Percentiles rank a stretch among this genome's conserved stretches.
These are phyloP conservation scores for Caretta caretta DNA, from an alignment of 2,113 vertebrate genomes.

Conservation along the genomic window DNA sequence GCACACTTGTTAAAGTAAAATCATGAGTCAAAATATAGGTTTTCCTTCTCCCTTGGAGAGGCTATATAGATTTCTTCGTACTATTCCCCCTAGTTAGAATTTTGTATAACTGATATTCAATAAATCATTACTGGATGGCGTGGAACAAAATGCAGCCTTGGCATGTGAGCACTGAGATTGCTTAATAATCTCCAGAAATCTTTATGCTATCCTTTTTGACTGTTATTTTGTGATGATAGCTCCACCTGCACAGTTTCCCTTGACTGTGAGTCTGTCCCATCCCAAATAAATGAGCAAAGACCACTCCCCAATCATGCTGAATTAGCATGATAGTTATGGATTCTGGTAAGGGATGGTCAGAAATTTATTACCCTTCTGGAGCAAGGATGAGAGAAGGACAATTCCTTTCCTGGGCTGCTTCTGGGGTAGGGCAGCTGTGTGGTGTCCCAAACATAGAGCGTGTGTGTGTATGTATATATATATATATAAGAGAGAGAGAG, in stretches of 20 bases:
- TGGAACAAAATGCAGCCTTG: background rate
- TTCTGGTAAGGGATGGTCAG: background rate
- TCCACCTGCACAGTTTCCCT: background rate
- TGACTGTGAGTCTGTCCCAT: background rate
- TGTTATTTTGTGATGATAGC: background rate
- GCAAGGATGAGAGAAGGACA: background rate
- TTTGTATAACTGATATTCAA: background rate
- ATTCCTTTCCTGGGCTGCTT: background rate
- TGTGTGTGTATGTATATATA: accelerated
- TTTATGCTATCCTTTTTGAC: background rate
- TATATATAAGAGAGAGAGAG: too few relatives aligned
- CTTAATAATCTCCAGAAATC: background rate
- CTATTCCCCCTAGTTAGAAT: background rate
- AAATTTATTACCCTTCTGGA: background rate
- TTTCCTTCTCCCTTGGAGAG: background rate
- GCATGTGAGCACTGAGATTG: background rate
- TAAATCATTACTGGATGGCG: background rate
- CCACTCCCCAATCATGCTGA: background rate
- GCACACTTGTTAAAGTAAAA: background rate
- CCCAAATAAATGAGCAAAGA: background rate
- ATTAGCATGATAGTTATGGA: background rate
- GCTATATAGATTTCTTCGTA: background rate
- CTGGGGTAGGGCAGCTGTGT: accelerated
- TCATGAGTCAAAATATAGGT: background rate
- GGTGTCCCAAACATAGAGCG: background rate